Percentiles rank a stretch among this genome's conserved stretches.
Conservation (phyloP, 2,888 invertebrate species). For the Dasypolia templi region DNA sequence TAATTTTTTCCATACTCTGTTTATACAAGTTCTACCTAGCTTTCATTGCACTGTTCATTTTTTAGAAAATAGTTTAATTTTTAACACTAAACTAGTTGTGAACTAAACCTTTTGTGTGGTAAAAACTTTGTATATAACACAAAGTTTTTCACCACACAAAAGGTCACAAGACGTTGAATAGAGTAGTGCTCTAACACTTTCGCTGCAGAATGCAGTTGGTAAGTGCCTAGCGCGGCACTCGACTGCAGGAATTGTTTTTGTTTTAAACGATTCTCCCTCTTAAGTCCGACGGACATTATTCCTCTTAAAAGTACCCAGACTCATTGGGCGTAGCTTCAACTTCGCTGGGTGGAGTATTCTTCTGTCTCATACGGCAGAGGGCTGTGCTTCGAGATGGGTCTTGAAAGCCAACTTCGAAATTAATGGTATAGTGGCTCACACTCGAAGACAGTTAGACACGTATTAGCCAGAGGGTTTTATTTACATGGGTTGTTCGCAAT, state of each 20-base stretch:
- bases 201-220: slow-evolving; percentile 53
- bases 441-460: slow-evolving; percentile 57
- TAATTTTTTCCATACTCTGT: background rate
- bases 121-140: slow-evolving; percentile 35
- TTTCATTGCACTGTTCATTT: slow-evolving; percentile 7
- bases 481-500: slow-evolving; percentile 54
- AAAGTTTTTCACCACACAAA: too few species aligned
- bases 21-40: slow-evolving; percentile 5
- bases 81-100: slow-evolving; percentile 3
- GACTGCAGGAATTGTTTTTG: slow-evolving; percentile 56
- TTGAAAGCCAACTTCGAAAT: slow-evolving; percentile 61
- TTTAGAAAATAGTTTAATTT: slow-evolving; percentile 11
- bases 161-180: slow-evolving; percentile 47
- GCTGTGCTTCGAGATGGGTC: slow-evolving; percentile 44
- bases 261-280: slow-evolving; percentile 53
- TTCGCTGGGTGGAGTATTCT: slow-evolving; percentile 55
- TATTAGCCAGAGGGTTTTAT: slow-evolving; percentile 60
- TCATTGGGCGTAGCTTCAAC: slow-evolving; percentile 55
- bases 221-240: slow-evolving; percentile 38
- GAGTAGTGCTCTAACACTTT: slow-evolving; percentile 54
- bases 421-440: slow-evolving; percentile 61
- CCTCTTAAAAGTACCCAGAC: slow-evolving; percentile 48
- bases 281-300: slow-evolving; percentile 53
- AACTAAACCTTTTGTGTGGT: slow-evolving; percentile 25
- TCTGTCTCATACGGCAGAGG: slow-evolving; percentile 32